A percentile compares a stretch with the other conserved stretches of the same genome.
phyloP scores from a whole-genome alignment of 2,113 vertebrate genomes.

The Tachycineta bicolor region DNA sequence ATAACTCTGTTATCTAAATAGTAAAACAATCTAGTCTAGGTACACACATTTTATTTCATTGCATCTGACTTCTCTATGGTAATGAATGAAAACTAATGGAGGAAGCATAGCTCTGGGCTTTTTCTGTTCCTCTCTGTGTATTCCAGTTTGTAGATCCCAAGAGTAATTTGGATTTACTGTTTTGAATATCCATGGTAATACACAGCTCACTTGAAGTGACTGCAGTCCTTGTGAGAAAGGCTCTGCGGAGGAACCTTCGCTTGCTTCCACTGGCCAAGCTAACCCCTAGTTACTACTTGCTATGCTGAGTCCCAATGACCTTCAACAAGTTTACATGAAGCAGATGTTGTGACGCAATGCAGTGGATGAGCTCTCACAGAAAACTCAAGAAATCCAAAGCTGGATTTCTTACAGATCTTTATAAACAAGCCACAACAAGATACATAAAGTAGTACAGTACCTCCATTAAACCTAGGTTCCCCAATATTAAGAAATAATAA shows the following conservation, averaged over 20 bases:
- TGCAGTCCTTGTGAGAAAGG: neutral
- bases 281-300: neutral
- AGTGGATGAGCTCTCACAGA: neutral
- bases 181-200: neutral
- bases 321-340: neutral
- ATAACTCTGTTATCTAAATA: neutral
- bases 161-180: neutral
- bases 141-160: neutral
- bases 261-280: neutral
- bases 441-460: neutral
- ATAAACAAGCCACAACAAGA: neutral
- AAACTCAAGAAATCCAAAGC: neutral
- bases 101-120: neutral
- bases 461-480: neutral
- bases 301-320: neutral
- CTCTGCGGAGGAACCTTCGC: neutral
- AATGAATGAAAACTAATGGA: conserved; percentile 5
- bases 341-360: neutral
- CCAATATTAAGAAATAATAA: neutral
- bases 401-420: neutral
- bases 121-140: neutral
- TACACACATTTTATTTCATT: neutral
- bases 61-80: neutral
- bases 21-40: neutral
- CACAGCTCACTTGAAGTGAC: neutral